Evolutionary conservation across 2,113 vertebrate species (phyloP).

Genomic region (Mustelus asterias): DNA sequence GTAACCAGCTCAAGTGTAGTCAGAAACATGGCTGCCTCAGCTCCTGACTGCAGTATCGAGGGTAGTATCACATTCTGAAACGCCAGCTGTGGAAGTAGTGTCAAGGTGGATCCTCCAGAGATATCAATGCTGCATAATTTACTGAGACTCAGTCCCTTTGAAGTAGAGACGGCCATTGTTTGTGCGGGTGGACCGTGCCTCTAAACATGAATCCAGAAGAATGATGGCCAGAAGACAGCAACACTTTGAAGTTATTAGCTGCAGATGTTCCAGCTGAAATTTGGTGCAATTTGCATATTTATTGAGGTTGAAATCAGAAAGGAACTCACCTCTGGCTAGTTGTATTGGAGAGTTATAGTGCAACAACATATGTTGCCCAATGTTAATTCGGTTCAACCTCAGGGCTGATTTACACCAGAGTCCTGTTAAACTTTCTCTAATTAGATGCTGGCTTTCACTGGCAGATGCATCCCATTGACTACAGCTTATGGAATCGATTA

Average conservation of each 20-base stretch:
- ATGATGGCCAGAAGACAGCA: background rate
- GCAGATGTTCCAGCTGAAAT: background rate
- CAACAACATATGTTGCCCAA: background rate
- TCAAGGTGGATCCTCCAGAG: no score
- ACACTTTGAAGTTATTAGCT: background rate
- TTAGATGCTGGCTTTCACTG: background rate
- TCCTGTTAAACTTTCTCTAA: background rate
- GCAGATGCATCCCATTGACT: background rate
- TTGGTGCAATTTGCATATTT: background rate
- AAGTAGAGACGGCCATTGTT: no score
- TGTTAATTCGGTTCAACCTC: background rate
- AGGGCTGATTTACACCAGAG: background rate
- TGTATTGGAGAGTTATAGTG: background rate
- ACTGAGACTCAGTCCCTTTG: no score
- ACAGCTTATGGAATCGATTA: background rate
- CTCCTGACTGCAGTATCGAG: no score
- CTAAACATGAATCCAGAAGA: background rate
- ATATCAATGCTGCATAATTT: no score
- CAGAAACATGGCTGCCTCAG: no score
- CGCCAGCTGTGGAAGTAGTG: no score
- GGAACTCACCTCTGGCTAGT: background rate
- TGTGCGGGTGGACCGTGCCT: no score
- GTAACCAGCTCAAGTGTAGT: no score
- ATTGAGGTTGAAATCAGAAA: background rate
- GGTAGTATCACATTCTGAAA: no score